Conservation (phyloP, 2,888 invertebrate genomes). For the Agrochola macilenta region DNA sequence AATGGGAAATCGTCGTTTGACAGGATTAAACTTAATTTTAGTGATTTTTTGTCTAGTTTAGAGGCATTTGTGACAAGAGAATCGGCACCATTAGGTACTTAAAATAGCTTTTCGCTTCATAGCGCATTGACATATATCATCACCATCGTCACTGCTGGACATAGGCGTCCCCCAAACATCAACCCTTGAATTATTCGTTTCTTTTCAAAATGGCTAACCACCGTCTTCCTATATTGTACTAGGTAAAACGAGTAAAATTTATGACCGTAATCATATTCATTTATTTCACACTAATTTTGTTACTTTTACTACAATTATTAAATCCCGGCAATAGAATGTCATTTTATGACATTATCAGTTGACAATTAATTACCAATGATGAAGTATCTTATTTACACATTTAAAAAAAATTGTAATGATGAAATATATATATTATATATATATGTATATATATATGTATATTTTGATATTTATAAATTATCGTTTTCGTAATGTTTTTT, state of each 20-base stretch:
- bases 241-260: conserved; percentile 1
- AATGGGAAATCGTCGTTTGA: no score
- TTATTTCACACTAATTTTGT: neutral
- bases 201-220: neutral
- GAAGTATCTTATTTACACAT: neutral
- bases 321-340: neutral
- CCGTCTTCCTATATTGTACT: neutral
- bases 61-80: no score
- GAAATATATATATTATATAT: no score
- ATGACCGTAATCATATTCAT: neutral
- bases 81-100: no score
- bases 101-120: neutral
- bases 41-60: no score
- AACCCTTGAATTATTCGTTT: neutral
- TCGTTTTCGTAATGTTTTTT: neutral
- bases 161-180: neutral
- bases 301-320: neutral
- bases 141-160: neutral
- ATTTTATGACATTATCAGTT: neutral
- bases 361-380: neutral
- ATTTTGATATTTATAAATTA: neutral
- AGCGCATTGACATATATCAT: no score
- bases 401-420: neutral
- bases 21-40: no score
- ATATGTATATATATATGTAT: no score